Percentiles rank a stretch among this genome's conserved stretches.
Conservation (phyloP, 35 echinoderm and acorn worm species). For the Ptychodera flava region DNA sequence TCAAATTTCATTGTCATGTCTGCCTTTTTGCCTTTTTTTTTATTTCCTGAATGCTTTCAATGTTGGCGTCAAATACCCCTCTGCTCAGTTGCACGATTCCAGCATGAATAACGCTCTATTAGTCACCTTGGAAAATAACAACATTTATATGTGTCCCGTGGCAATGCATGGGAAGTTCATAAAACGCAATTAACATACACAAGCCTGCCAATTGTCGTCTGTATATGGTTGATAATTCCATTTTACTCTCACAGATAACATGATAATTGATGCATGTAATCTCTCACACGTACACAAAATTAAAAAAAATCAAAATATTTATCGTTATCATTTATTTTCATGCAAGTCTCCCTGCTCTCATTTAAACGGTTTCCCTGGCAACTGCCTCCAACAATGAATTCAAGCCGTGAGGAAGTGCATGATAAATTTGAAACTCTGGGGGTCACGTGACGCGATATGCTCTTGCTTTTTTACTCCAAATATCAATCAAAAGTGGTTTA, state of each 20-base stretch:
- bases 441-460: background rate
- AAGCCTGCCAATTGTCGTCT: background rate
- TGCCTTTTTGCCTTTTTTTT: too few relatives aligned
- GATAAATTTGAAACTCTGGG: background rate
- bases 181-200: background rate
- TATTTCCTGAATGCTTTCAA: too few relatives aligned
- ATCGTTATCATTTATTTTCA: too few relatives aligned
- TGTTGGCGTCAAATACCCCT: too few relatives aligned
- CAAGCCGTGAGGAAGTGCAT: background rate
- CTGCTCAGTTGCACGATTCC: background rate
- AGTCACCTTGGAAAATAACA: background rate
- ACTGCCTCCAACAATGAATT: background rate
- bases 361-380: background rate
- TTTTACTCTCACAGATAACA: background rate
- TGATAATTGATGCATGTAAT: background rate
- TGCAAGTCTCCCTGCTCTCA: too few relatives aligned
- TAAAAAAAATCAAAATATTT: too few relatives aligned
- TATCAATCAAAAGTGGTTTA: background rate
- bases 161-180: background rate
- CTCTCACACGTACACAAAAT: too few relatives aligned
- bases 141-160: background rate
- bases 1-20: too few relatives aligned
- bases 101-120: background rate
- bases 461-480: background rate
- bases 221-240: background rate